Evolutionary conservation across 2,113 vertebrate species (phyloP).

Genomic region (Canis aureus): DNA sequence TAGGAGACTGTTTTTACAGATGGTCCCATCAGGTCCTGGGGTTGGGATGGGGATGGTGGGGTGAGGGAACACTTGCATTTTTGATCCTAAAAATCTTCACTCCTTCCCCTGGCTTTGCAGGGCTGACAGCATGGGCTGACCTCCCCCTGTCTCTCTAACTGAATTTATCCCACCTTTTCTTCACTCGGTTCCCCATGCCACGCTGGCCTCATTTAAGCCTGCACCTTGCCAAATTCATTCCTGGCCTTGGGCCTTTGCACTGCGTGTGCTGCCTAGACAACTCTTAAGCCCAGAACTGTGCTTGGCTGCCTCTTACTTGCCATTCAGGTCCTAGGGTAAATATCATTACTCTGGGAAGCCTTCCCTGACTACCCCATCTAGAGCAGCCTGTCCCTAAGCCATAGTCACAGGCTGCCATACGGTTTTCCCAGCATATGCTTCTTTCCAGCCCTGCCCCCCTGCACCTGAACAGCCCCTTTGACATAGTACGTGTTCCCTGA

Average conservation of each 20-base stretch:
- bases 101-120: not conserved
- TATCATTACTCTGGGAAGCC: not conserved
- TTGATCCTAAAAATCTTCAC: not conserved
- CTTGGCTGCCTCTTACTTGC: not conserved
- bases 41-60: too few species aligned
- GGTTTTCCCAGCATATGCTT: not conserved
- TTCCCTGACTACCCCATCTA: not conserved
- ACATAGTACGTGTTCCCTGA: not conserved
- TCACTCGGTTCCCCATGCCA: not conserved
- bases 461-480: not conserved
- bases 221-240: not conserved
- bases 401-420: not conserved
- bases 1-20: not conserved
- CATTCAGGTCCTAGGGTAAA: not conserved
- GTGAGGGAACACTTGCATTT: not conserved
- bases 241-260: not conserved
- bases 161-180: not conserved
- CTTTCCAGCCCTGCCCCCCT: not conserved
- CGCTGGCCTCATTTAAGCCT: not conserved
- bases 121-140: not conserved
- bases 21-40: not conserved
- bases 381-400: not conserved
- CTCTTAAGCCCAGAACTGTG: not conserved
- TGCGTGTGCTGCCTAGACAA: not conserved
- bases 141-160: not conserved